Base-by-base conservation (phyloP, 2,113 vertebrate species). In the Eudyptes chrysolophus region DNA sequence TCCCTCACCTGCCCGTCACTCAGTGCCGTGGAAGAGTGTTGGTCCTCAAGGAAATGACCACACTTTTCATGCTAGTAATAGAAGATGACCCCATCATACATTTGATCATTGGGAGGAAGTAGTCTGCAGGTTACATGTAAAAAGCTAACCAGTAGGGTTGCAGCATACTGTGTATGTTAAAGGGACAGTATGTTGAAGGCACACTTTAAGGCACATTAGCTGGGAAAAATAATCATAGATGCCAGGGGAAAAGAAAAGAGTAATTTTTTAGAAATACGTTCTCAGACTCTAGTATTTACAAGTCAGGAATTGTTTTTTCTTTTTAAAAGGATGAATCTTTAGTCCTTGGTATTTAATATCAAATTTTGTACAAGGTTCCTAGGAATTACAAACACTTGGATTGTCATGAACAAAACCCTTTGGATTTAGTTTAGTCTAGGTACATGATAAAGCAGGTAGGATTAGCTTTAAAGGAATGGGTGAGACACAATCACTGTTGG, bases 361-460 rank as follows among this genome's bases (percentile, higher is more conserved):
- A 92, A 86, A 80, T 85, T 97, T 95, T 93, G 74, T 96, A 98
- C 66, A 87, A 86, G 75, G 92, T 93, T 97, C 96, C 96, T 91
- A 95, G 84, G 88, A 94, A 96, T 95, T 94, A 61, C 87, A 94
- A 87, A 87, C 44, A 94, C 48, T 87, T 64, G 52, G 86, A 84
- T 77, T 94, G 86, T 96, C 87, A 84, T 38, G 68, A 92, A 79
- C 48, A 82, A 85, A 86, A 72, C 86, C 89, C 74, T 93, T 88
- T 94, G 90, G 92, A 84, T 94, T 92, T 82, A 95, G 61, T 92
- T 96, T 79, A 78, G 62, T 93, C 78, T 86, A 72, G 17, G 66
- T 95, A 95, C 18, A 38, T 42, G 86, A 30, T 81, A 88, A 84
- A 94, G 94, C 70, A 93, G 84, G 89, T 87, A 83, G 74, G 61